Evolutionary conservation across 2,888 invertebrate genomes (phyloP), one percentile per base, ranked within the genome.

Genomic region (Thera obeliscata): DNA sequence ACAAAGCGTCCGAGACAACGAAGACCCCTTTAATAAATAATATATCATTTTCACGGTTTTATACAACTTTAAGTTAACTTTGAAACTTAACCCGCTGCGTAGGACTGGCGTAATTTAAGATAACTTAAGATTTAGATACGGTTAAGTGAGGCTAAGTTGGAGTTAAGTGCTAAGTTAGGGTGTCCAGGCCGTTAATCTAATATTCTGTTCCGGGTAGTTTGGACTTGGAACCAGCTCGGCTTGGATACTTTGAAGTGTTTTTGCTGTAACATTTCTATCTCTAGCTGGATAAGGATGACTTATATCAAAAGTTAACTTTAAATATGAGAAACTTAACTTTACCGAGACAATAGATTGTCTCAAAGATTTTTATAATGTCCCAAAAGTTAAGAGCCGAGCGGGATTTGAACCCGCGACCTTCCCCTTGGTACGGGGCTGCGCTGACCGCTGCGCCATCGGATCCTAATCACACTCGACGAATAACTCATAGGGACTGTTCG

Each of bases 61-160:
- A 79, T 82, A 76, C 75, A 55, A 66, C 22, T 56, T 61, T 58
- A 83, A 84, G 78, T 78, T 79, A 86, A 87, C 77, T 86, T 78
- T 78, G 80, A 81, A 86, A 87, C 85, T 87, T 84, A 84, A 83
- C 82, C 81, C 82, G 82, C 82, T 86, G 84, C 86, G 85, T 81
- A 82, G 81, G 80, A 80, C 79, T 79, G 80, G 74, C 82, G 81
- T 87, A 83, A 84, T 81, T 87, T 81, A 82, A 84, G 83, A 87
- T 84, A 87, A 87, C 83, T 87, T 86, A 83, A 87, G 86, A 87
- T 89, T 89, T 85, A 85, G 85, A 80, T 82, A 82, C 80, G 82
- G 84, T 83, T 87, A 86, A 87, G 86, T 85, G 81, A 81, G 80
- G 83, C 78, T 84, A 87, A 88, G 84, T 85, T 85, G 76, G 79